These are phyloP conservation scores for Ridgeia piscesae DNA, from an alignment of 1,140 invertebrate species.

Conservation along the genomic window DNA sequence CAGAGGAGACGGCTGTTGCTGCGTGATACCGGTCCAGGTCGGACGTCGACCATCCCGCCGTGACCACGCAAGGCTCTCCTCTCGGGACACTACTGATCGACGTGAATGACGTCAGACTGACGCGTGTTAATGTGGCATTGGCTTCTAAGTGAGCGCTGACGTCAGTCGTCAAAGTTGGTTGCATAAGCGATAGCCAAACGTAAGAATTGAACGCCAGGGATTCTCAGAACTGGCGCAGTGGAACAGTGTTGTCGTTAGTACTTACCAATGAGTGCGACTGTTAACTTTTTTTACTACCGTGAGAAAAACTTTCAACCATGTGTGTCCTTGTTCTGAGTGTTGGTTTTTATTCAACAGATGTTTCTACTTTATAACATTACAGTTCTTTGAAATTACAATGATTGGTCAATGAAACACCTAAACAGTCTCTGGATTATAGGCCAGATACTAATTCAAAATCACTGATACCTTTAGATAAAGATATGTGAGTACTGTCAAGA, in stretches of 20 bases:
- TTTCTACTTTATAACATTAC: not conserved
- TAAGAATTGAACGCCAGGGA: not conserved
- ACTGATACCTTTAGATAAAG: slow-evolving; percentile 9
- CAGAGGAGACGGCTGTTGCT: not conserved
- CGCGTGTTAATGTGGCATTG: not conserved
- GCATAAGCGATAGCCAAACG: not conserved
- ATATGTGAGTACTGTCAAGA: not conserved
- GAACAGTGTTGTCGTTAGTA: not conserved
- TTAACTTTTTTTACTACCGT: too few species aligned
- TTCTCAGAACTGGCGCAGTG: not conserved
- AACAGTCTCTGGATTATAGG: not conserved
- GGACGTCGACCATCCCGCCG: not conserved
- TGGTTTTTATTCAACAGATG: not conserved
- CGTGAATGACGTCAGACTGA: not conserved
- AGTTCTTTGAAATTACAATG: not conserved
- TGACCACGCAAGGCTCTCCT: not conserved
- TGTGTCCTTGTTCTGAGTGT: too few species aligned
- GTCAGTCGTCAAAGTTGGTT: not conserved
- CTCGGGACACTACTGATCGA: not conserved
- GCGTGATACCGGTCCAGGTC: not conserved
- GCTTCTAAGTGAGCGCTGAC: not conserved
- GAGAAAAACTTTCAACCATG: too few species aligned
- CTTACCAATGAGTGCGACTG: too few species aligned
- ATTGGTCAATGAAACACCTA: not conserved
- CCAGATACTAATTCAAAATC: not conserved